These are phyloP conservation scores for Aleiodes alternator DNA, from an alignment of 2,888 invertebrate genomes.

Conservation along the genomic window DNA sequence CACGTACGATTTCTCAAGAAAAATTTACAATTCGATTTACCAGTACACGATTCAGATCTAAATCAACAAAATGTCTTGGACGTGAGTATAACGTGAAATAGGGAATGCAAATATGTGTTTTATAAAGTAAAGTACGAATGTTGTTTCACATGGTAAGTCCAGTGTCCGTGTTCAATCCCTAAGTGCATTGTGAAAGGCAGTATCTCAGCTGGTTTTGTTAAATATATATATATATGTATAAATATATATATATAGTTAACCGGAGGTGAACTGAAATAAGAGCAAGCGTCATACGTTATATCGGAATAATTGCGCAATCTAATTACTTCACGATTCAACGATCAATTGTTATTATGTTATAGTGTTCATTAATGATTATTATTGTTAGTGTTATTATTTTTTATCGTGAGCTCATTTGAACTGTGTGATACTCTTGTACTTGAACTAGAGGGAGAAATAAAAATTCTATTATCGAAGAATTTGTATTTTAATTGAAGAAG, in stretches of 20 bases:
- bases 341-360: slow-evolving; percentile 46
- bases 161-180: slow-evolving; percentile 37
- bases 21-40: slow-evolving; percentile 44
- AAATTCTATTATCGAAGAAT: too few species aligned
- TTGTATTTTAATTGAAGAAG: too few species aligned
- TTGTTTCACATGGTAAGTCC: slow-evolving; percentile 21
- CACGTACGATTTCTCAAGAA: slow-evolving; percentile 38
- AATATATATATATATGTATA: slow-evolving; percentile 38
- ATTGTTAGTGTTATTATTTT: too few species aligned
- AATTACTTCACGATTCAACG: slow-evolving; percentile 55
- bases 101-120: slow-evolving; percentile 33
- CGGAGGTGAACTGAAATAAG: slow-evolving; percentile 39
- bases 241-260: slow-evolving; percentile 36
- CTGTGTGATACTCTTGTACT: too few species aligned
- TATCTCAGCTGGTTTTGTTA: slow-evolving; percentile 25
- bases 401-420: too few species aligned
- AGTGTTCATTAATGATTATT: slow-evolving; percentile 46
- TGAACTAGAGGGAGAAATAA: too few species aligned
- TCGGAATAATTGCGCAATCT: slow-evolving; percentile 52
- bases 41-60: slow-evolving; percentile 34
- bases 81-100: slow-evolving; percentile 35
- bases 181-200: slow-evolving; percentile 59
- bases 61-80: slow-evolving; percentile 36
- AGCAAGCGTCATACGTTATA: slow-evolving; percentile 37
- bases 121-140: slow-evolving; percentile 13